Evolutionary conservation across 1,140 invertebrate genomes (phyloP).

Genomic region (Drosophila nebulosa): DNA sequence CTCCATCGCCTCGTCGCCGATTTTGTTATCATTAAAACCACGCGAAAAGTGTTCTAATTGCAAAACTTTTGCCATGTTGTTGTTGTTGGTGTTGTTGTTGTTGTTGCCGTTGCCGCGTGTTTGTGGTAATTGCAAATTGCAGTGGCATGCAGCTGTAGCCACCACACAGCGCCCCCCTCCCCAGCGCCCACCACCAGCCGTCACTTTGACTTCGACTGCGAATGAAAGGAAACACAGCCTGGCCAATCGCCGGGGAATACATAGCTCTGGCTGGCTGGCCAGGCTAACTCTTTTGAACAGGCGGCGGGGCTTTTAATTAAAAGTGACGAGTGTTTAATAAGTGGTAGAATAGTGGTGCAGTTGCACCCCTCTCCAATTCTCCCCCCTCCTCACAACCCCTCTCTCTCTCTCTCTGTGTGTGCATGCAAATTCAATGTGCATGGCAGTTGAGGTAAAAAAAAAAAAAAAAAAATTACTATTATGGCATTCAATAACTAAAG

Average conservation of each 20-base stretch:
- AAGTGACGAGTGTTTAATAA: conserved; percentile 80
- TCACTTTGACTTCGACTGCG: background rate
- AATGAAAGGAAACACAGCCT: conserved; percentile 18
- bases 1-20: background rate
- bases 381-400: background rate
- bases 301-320: conserved; percentile 73
- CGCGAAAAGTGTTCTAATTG: conserved; percentile 76
- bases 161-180: conserved; percentile 3
- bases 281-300: conserved; percentile 23
- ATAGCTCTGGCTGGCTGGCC: too few relatives aligned
- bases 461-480: too few relatives aligned
- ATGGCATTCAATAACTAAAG: background rate
- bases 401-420: background rate
- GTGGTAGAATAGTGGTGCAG: conserved; percentile 34
- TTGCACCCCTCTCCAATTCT: conserved; percentile 16
- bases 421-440: too few relatives aligned
- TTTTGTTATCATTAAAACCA: conserved; percentile 67
- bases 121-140: conserved; percentile 77
- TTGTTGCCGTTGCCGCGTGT: conserved; percentile 45
- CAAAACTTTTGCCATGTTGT: conserved; percentile 67
- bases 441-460: background rate
- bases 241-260: conserved; percentile 20
- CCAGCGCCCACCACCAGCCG: background rate
- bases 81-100: conserved; percentile 21
- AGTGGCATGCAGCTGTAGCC: conserved; percentile 58